phyloP scores from a whole-genome alignment of 2,797 vertebrate species.

The Gobionotothen gibberifrons region DNA sequence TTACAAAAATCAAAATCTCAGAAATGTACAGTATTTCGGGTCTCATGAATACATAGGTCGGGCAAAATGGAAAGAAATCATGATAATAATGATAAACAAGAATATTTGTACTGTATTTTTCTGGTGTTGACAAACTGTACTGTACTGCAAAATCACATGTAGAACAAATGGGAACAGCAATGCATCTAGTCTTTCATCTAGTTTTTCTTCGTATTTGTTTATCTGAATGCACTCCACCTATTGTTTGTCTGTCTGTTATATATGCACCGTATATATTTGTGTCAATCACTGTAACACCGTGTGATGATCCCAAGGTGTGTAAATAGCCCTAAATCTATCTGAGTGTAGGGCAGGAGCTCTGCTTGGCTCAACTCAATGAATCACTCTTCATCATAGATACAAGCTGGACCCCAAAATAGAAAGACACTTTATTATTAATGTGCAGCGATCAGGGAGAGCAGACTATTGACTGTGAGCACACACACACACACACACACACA shows the following conservation, averaged over 20 bases:
- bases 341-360: slow-evolving; percentile 18
- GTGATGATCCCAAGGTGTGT: slow-evolving; percentile 25
- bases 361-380: slow-evolving; percentile 33
- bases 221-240: not conserved
- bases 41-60: not conserved
- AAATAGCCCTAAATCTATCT: slow-evolving; percentile 26
- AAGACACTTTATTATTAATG: slow-evolving; percentile 68
- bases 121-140: no score
- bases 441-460: slow-evolving; percentile 36
- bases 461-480: slow-evolving; percentile 40
- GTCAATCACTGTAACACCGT: not conserved
- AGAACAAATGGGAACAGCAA: no score
- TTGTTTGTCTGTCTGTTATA: not conserved
- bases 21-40: not conserved
- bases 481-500: not conserved
- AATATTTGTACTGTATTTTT: not conserved
- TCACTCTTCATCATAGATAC: slow-evolving; percentile 46
- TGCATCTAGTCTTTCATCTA: not conserved
- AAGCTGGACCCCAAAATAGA: slow-evolving; percentile 52
- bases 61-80: no score
- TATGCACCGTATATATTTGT: slow-evolving; percentile 5
- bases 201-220: slow-evolving; percentile 2
- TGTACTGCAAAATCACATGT: no score
- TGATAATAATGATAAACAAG: no score
- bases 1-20: no score